Percentiles rank a stretch among this genome's conserved stretches.
phyloP scores from a whole-genome alignment of 2,797 vertebrate genomes.

The Pseudopleuronectes americanus region DNA sequence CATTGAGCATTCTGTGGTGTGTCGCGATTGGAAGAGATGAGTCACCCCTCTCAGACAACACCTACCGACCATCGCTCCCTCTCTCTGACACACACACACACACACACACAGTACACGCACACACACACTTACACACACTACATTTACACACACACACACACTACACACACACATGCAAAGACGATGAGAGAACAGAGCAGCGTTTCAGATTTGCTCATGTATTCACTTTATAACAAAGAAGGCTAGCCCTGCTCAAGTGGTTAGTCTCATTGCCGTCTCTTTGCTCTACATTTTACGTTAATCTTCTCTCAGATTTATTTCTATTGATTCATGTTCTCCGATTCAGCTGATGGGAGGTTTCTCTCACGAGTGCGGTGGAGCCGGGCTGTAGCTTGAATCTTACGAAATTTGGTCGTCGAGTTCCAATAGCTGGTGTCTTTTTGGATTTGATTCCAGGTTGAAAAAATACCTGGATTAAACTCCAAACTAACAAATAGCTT shows the following conservation, averaged over 20 bases:
- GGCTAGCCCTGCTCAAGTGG: not conserved
- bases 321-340: conserved; percentile 54
- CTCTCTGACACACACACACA: conserved; percentile 10
- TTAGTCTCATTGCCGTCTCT: conserved; percentile 22
- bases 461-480: not conserved
- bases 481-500: not conserved
- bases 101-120: not conserved
- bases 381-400: conserved; percentile 19
- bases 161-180: conserved; percentile 11
- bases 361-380: conserved; percentile 4
- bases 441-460: not conserved
- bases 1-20: conserved; percentile 51
- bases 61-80: conserved; percentile 46
- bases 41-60: conserved; percentile 73
- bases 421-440: not conserved
- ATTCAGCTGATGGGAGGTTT: conserved; percentile 20
- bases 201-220: conserved; percentile 3
- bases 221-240: conserved; percentile 11
- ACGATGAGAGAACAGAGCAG: conserved; percentile 17
- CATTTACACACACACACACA: conserved; percentile 5
- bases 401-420: not conserved
- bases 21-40: conserved; percentile 67
- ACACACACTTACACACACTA: conserved; percentile 13
- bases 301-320: conserved; percentile 51
- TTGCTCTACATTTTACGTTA: conserved; percentile 42